phyloP scores from a whole-genome alignment of 2,888 invertebrate species.

The Ethmia dodecea region DNA sequence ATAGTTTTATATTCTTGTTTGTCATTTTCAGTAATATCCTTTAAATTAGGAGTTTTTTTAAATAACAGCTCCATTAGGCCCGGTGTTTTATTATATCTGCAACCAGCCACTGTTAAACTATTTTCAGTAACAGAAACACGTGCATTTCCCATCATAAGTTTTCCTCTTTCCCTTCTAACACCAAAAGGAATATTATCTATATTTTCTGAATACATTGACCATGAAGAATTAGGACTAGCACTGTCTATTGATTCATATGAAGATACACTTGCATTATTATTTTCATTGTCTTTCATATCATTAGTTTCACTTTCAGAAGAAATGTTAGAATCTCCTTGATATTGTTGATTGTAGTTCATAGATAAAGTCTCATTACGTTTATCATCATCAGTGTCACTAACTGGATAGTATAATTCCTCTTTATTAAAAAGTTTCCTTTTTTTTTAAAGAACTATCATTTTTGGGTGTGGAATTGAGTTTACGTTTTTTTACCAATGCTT shows the following conservation, averaged over 20 bases:
- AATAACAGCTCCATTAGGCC: background rate
- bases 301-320: background rate
- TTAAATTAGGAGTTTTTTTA: background rate
- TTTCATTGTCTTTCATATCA: background rate
- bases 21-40: background rate
- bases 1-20: background rate
- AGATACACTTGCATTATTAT: background rate
- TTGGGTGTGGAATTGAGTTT: too few species aligned
- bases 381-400: background rate
- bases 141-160: slow-evolving; percentile 1
- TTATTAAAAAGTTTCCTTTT: background rate
- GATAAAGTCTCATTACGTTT: too few species aligned
- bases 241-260: background rate
- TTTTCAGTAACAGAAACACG: background rate
- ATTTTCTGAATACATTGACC: background rate
- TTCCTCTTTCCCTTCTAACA: background rate
- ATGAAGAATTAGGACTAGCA: background rate
- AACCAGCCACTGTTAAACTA: too few species aligned
- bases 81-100: background rate
- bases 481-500: too few species aligned
- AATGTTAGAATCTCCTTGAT: background rate
- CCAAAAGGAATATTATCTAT: background rate
- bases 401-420: too few species aligned
- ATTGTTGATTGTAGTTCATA: too few species aligned
- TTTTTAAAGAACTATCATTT: background rate